Evolutionary conservation across 2,113 vertebrate species (phyloP), one percentile per base, ranked within the genome.

Genomic region (Lepus europaeus): DNA sequence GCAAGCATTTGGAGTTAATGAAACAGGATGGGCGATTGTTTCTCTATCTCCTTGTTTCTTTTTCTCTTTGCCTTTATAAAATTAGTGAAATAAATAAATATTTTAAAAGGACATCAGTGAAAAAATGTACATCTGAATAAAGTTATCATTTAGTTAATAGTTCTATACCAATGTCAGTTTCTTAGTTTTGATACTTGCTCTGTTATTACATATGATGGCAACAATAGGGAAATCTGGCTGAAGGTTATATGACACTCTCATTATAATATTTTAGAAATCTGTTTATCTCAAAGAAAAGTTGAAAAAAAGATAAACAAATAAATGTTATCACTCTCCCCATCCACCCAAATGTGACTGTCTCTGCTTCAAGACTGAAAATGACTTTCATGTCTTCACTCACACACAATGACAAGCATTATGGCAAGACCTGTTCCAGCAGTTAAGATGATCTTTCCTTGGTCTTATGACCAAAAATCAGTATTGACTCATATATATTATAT

Each of bases 151-250:
- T 7, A 89, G 45, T 53, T 72, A 78, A 72, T 61, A 83, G 4
- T 83, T 70, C 68, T 39, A 61, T 45, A 11, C 2, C 22, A 80
- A 5, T 76, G 39, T 59, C 83, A 74, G 79, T 4, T 82, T 73
- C 31, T 69, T 66, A 80, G 29, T 93, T 96, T 86, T 86, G 49
- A 73, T 22, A 89, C 69, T 4, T 86, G 12, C 27, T 61, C 31
- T 29, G 19, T 59, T 7, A 9, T 83, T 68, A 45, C 53, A 20
- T n/a, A 36, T 33, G 27, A 23, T 49, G 22, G 17, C 25, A 84
- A 91, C 8, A 70, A 29, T 0, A 74, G 16, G 29, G 17, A 8
- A 94, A 84, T 31, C 1, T 84, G 27, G 25, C 25, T 22, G 31
- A 74, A 51, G 20, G 25, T 49, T 69, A 66, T 45, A 51, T 66